Conservation (phyloP, 2,888 invertebrate species). For the Sinopyrophorus schimmeli region DNA sequence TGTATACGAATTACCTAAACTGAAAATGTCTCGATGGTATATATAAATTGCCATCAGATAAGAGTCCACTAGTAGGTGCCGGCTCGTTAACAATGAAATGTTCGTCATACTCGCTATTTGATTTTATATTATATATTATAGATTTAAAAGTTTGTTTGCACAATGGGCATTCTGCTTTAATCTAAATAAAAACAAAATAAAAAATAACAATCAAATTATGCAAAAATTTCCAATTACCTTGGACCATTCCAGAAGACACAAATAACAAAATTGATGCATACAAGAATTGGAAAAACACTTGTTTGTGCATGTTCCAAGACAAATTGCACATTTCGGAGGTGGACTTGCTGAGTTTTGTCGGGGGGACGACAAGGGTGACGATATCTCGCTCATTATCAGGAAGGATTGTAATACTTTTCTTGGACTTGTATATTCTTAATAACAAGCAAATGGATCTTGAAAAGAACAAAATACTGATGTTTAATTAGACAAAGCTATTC, state of each 20-base stretch:
- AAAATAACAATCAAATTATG: slow-evolving; percentile 10
- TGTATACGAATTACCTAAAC: slow-evolving; percentile 46
- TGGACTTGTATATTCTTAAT: too few relatives aligned
- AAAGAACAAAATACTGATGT: too few relatives aligned
- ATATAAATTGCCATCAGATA: slow-evolving; percentile 44
- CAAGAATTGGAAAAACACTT: slow-evolving; percentile 92
- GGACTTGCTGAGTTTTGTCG: slow-evolving; percentile 56
- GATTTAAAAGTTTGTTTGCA: slow-evolving; percentile 91
- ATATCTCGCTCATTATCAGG: slow-evolving; percentile 21
- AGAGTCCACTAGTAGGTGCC: slow-evolving; percentile 42
- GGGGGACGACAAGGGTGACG: slow-evolving; percentile 16
- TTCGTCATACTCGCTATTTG: slow-evolving; percentile 86
- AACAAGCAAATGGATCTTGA: too few relatives aligned
- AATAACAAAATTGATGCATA: slow-evolving; percentile 92
- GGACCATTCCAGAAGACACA: slow-evolving; percentile 91
- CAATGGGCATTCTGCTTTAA: slow-evolving; percentile 91
- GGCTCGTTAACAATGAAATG: slow-evolving; percentile 60
- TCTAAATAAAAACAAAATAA: slow-evolving; percentile 58
- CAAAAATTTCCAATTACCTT: slow-evolving; percentile 60
- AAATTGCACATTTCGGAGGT: slow-evolving; percentile 90
- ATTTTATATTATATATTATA: slow-evolving; percentile 90
- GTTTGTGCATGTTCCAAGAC: slow-evolving; percentile 82
- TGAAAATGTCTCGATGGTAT: slow-evolving; percentile 51
- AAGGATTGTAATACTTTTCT: too few relatives aligned
- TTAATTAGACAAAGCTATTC: too few relatives aligned